Evolutionary conservation across 1,140 invertebrate species (phyloP).

Genomic region (Halyomorpha halys): DNA sequence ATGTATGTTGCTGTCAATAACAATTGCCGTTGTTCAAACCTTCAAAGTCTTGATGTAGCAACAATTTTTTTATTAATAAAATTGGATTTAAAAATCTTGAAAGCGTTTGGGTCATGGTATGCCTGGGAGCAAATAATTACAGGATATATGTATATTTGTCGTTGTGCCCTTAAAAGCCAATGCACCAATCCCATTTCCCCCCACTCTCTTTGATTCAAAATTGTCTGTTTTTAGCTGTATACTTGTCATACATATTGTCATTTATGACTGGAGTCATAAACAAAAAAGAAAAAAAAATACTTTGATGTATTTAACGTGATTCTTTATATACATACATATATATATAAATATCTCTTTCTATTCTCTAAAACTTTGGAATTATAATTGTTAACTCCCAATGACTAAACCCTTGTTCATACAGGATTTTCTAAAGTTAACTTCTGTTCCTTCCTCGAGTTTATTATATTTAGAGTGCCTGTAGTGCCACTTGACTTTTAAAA

Average conservation of each 20-base stretch:
- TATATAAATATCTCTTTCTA: slow-evolving; percentile 2
- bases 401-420: slow-evolving; percentile 2
- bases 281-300: slow-evolving; percentile 6
- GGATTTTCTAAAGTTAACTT: slow-evolving; percentile 17
- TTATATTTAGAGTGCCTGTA: slow-evolving; percentile 1
- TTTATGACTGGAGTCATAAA: slow-evolving; percentile 1
- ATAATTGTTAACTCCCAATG: neutral
- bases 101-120: slow-evolving; percentile 13
- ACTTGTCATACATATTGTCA: slow-evolving; percentile 13
- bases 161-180: neutral
- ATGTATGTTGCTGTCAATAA: slow-evolving; percentile 10
- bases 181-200: slow-evolving; percentile 12
- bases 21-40: slow-evolving; percentile 17
- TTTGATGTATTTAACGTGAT: neutral
- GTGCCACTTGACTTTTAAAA: neutral
- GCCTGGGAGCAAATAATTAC: slow-evolving; percentile 16
- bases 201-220: neutral
- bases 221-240: slow-evolving; percentile 12
- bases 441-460: slow-evolving; percentile 4
- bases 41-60: slow-evolving; percentile 17
- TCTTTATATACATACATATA: slow-evolving; percentile 4
- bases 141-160: slow-evolving; percentile 8
- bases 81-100: slow-evolving; percentile 5
- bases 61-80: slow-evolving; percentile 15
- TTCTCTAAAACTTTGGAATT: neutral